These are phyloP conservation scores for Fistularia commersonii DNA, from an alignment of 2,797 vertebrate species.

Conservation along the genomic window DNA sequence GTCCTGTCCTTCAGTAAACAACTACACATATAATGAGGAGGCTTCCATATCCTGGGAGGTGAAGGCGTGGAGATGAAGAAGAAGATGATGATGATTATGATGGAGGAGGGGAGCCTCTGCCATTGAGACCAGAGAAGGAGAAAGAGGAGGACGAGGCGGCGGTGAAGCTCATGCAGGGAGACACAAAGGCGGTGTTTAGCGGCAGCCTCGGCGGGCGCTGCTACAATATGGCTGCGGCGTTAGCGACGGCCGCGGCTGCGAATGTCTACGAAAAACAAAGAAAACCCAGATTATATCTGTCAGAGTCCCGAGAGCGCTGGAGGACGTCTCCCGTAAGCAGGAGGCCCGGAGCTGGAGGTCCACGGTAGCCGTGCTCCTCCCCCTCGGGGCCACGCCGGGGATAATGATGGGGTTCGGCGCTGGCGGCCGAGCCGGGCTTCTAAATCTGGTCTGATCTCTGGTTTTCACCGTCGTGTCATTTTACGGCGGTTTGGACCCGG, in stretches of 20 bases:
- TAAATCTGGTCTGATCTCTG: too few species aligned
- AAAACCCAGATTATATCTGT: conserved; percentile 53
- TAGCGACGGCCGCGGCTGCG: conserved; percentile 52
- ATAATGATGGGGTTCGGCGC: conserved; percentile 4
- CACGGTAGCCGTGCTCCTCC: too few species aligned
- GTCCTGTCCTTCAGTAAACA: too few species aligned
- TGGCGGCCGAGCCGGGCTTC: not conserved
- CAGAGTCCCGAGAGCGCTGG: too few species aligned
- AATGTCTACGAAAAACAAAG: conserved; percentile 59
- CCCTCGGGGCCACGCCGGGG: too few species aligned
- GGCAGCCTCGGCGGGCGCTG: conserved; percentile 54
- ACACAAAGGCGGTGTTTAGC: conserved; percentile 69
- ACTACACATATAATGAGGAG: too few species aligned
- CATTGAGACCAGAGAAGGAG: conserved; percentile 50
- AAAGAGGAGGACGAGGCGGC: conserved; percentile 35
- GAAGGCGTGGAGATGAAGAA: too few species aligned
- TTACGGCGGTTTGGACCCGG: not conserved
- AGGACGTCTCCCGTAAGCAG: too few species aligned
- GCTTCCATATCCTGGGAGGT: conserved; percentile 35
- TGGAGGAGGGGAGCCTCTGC: too few species aligned
- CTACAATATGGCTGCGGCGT: conserved; percentile 64
- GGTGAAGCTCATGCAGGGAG: too few species aligned
- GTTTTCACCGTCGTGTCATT: not conserved
- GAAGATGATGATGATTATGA: too few species aligned
- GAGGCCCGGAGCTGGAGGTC: too few species aligned